Evolutionary conservation across 2,888 invertebrate species (phyloP), one percentile per base, ranked within the genome.

Genomic region (Drosophila acutilabella): DNA sequence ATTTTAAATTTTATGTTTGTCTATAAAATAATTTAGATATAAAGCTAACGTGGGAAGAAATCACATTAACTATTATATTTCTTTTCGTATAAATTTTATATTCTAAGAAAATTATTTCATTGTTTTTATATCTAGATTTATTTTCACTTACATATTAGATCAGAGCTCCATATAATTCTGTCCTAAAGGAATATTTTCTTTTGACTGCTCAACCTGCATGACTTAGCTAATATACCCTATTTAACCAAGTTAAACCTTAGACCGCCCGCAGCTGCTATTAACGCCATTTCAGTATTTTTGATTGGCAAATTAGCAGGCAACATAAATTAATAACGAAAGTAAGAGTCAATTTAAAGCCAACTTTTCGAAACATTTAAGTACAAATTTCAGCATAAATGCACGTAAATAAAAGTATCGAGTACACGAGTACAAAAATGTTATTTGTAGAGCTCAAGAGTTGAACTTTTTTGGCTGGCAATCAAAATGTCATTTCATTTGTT

Each of bases 401-500:
- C 11, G 45, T 36, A 4, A 23, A 30, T 10, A 14, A 47, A 36
- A 36, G 13, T 11, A 36, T 13, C 1, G 4, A 13, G 18, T 14
- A 26, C n/a, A 41, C 38, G 16, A 54, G 20, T 44, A 14, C 33
- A 44, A 44, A 56, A 56, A 20, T 30, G 20, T 11, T 56, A 38
- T 51, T 51, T 51, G 23, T 14, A 26, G 45, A 11, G 45, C 20
- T 40, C 13, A 7, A 6, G 57, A 45, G 42, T 66, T 30, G 57
- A 67, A 69, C 64, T 78, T 71, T 30, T 30, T 74, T 64, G 71
- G 51, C 65, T 71, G 80, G 70, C 83, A 81, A 85, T 85, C 83
- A 65, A 82, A 87, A 79, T 81, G 88, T 81, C 85, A 81, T 85
- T 84, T 74, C 71, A 60, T 71, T 71, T 80, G 58, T 70, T 70